These are phyloP conservation scores for Sinotaia quadrata DNA, from an alignment of 2,888 invertebrate species.

Conservation along the genomic window DNA sequence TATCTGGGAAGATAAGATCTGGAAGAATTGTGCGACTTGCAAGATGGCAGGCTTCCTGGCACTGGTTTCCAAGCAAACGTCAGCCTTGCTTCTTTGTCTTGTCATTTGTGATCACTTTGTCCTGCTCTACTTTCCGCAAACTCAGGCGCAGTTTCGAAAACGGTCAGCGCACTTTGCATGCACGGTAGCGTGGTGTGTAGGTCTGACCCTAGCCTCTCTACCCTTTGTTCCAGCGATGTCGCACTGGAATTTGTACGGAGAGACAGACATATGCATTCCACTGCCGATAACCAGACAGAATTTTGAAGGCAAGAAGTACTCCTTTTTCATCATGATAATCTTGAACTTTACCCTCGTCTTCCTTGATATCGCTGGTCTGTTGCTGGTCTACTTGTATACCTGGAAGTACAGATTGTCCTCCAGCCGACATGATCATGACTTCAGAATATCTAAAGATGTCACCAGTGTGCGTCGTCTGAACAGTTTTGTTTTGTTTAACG, in stretches of 20 bases:
- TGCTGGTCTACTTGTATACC: neutral
- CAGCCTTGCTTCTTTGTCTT: slow-evolving; percentile 22
- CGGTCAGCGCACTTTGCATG: slow-evolving; percentile 20
- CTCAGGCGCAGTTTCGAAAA: slow-evolving; percentile 1
- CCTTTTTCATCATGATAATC: neutral
- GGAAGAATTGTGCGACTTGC: slow-evolving; percentile 22
- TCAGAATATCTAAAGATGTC: neutral
- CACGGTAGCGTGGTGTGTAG: slow-evolving; percentile 8
- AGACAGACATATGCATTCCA: slow-evolving; percentile 25
- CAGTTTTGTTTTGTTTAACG: neutral
- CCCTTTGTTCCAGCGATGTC: slow-evolving; percentile 15
- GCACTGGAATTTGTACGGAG: slow-evolving; percentile 19
- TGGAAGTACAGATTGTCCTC: neutral
- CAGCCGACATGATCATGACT: neutral
- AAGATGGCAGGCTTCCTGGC: slow-evolving; percentile 26
- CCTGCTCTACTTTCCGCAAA: slow-evolving; percentile 7
- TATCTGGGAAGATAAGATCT: slow-evolving; percentile 13
- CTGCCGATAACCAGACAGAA: slow-evolving; percentile 5
- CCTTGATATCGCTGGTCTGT: neutral
- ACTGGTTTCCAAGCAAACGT: slow-evolving; percentile 24
- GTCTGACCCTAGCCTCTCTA: neutral
- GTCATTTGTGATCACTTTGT: slow-evolving; percentile 22
- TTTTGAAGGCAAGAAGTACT: neutral
- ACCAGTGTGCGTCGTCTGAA: neutral
- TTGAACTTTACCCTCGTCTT: neutral